phyloP scores from a whole-genome alignment of 2,888 invertebrate species.

The Embidobia sp. region DNA sequence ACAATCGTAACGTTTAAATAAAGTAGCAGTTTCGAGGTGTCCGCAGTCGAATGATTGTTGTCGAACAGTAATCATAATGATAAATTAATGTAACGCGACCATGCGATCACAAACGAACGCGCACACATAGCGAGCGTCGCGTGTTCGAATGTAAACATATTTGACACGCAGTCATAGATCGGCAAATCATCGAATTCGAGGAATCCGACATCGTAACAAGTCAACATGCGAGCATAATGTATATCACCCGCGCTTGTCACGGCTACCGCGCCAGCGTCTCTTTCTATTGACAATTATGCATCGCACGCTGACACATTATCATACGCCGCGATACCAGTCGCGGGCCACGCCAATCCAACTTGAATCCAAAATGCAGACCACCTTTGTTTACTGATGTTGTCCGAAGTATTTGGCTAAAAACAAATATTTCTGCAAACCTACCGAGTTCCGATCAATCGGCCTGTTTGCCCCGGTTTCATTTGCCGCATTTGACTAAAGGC shows the following conservation, averaged over 20 bases:
- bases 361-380: constrained; percentile 42
- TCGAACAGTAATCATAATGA: constrained; percentile 72
- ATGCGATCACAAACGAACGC: constrained; percentile 60
- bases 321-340: constrained; percentile 36
- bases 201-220: constrained; percentile 80
- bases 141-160: constrained; percentile 69
- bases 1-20: constrained; percentile 22
- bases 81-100: constrained; percentile 75
- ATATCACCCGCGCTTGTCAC: constrained; percentile 71
- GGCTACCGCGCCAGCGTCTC: constrained; percentile 52
- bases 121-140: constrained; percentile 46
- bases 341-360: constrained; percentile 24
- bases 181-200: constrained; percentile 79
- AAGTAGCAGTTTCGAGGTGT: constrained; percentile 32
- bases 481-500: too few relatives aligned
- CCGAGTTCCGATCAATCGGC: too few relatives aligned
- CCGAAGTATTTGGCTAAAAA: constrained; percentile 52
- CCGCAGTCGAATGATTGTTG: constrained; percentile 51
- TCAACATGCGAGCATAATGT: constrained; percentile 77
- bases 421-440: too few relatives aligned
- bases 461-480: too few relatives aligned
- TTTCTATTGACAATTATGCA: constrained; percentile 67
- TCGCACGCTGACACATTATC: constrained; percentile 60
- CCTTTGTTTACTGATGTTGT: constrained; percentile 44
- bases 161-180: constrained; percentile 77